phyloP scores from a whole-genome alignment of 1,140 invertebrate genomes.

The Drosophila serrata region DNA sequence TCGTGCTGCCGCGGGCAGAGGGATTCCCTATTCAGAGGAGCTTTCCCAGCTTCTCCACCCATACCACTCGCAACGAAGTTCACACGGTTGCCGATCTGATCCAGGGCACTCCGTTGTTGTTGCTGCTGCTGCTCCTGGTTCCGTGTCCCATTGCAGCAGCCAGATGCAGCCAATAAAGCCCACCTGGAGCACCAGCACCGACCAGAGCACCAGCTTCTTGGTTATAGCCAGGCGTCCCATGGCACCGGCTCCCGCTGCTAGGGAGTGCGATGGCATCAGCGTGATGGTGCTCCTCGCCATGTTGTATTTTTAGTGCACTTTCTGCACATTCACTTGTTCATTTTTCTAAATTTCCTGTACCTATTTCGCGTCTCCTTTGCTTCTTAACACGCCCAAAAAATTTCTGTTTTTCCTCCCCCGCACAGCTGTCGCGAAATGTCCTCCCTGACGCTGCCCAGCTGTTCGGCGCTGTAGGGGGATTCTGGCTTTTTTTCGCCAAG shows the following conservation, averaged over 20 bases:
- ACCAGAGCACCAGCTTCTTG: slow-evolving; percentile 75
- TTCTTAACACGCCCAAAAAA: slow-evolving; percentile 70
- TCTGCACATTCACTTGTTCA: slow-evolving; percentile 20
- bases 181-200: slow-evolving; percentile 70
- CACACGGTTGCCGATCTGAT: slow-evolving; percentile 31
- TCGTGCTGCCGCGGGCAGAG: slow-evolving; percentile 45
- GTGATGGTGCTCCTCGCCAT: slow-evolving; percentile 53
- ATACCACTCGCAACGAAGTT: slow-evolving; percentile 46
- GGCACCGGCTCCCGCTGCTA: slow-evolving; percentile 7
- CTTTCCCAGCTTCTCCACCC: background rate
- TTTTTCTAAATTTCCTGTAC: slow-evolving; percentile 13
- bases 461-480: slow-evolving; percentile 3
- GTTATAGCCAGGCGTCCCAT: slow-evolving; percentile 55
- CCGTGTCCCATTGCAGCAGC: slow-evolving; percentile 61
- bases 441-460: slow-evolving; percentile 25
- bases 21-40: background rate
- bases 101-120: slow-evolving; percentile 8
- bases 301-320: slow-evolving; percentile 2
- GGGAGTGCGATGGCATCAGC: slow-evolving; percentile 3
- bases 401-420: slow-evolving; percentile 33
- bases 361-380: slow-evolving; percentile 22
- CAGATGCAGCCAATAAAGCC: slow-evolving; percentile 76
- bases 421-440: slow-evolving; percentile 57
- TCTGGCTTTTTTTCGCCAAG: slow-evolving; percentile 12
- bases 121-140: slow-evolving; percentile 40